Evolutionary conservation across 1,140 invertebrate genomes (phyloP).

Genomic region (Meloidogyne hapla): DNA sequence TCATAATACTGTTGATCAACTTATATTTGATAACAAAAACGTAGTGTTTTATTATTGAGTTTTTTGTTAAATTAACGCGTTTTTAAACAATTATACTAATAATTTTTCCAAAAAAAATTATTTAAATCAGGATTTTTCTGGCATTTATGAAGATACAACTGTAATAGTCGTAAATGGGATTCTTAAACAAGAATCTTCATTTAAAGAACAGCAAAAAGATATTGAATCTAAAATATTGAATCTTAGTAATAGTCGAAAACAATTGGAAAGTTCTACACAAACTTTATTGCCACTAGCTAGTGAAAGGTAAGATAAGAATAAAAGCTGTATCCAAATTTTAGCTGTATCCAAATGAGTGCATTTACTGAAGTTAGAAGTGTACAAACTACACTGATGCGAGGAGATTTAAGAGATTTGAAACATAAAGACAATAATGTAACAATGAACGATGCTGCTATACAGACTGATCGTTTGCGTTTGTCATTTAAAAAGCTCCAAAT

Average conservation of each 20-base stretch:
- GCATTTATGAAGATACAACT: slow-evolving; percentile 31
- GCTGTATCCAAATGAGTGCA: slow-evolving; percentile 52
- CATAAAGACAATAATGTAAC: not conserved
- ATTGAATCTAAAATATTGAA: not conserved
- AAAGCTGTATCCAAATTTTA: slow-evolving; percentile 27
- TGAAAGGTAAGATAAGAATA: slow-evolving; percentile 39
- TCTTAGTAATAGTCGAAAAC: not conserved
- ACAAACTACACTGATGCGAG: slow-evolving; percentile 40
- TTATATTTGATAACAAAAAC: slow-evolving; percentile 9
- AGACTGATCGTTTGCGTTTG: slow-evolving; percentile 26
- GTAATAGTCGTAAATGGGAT: slow-evolving; percentile 48
- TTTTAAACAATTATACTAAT: too few species aligned
- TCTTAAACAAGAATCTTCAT: slow-evolving; percentile 20
- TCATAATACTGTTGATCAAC: slow-evolving; percentile 44
- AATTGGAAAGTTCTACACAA: slow-evolving; percentile 31
- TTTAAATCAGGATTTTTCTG: slow-evolving; percentile 19
- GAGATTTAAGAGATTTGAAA: slow-evolving; percentile 21
- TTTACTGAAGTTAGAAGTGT: slow-evolving; percentile 46
- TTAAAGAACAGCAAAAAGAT: not conserved
- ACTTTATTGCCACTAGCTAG: slow-evolving; percentile 49
- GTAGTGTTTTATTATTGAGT: not conserved
- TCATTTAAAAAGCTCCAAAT: slow-evolving; percentile 30
- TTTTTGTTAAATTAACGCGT: too few species aligned
- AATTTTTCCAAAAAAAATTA: too few species aligned
- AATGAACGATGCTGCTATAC: slow-evolving; percentile 9